Conservation (phyloP, 2,888 invertebrate species). For the Agrotis exclamationis region DNA sequence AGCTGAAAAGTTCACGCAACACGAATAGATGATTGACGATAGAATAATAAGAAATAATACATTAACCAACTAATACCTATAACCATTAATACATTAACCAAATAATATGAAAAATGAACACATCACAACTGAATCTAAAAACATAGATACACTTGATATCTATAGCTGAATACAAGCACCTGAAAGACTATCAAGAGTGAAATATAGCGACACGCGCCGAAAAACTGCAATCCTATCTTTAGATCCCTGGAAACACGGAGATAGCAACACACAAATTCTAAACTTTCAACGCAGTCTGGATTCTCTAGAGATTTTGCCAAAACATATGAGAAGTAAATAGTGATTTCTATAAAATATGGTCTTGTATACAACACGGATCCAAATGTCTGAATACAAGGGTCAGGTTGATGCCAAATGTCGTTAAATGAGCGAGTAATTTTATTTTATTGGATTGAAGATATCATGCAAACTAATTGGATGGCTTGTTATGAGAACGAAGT, state of each 20-base stretch:
- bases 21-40: background rate
- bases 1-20: background rate
- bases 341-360: slow-evolving; percentile 36
- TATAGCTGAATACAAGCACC: background rate
- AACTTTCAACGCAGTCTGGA: slow-evolving; percentile 18
- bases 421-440: slow-evolving; percentile 65
- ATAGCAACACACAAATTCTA: slow-evolving; percentile 23
- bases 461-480: slow-evolving; percentile 48
- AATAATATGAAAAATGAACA: too few species aligned
- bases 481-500: slow-evolving; percentile 19
- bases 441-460: slow-evolving; percentile 56
- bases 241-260: slow-evolving; percentile 12
- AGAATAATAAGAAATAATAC: background rate
- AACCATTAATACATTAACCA: too few species aligned
- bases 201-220: background rate
- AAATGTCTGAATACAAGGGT: slow-evolving; percentile 72
- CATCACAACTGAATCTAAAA: too few species aligned
- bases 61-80: background rate
- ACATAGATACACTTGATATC: too few species aligned
- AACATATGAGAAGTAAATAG: slow-evolving; percentile 47
- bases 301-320: slow-evolving; percentile 44
- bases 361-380: slow-evolving; percentile 63
- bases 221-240: slow-evolving; percentile 35
- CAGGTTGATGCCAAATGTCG: slow-evolving; percentile 72
- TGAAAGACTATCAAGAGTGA: background rate